Conservation (phyloP, 2,113 vertebrate genomes). For the Colius striatus region DNA sequence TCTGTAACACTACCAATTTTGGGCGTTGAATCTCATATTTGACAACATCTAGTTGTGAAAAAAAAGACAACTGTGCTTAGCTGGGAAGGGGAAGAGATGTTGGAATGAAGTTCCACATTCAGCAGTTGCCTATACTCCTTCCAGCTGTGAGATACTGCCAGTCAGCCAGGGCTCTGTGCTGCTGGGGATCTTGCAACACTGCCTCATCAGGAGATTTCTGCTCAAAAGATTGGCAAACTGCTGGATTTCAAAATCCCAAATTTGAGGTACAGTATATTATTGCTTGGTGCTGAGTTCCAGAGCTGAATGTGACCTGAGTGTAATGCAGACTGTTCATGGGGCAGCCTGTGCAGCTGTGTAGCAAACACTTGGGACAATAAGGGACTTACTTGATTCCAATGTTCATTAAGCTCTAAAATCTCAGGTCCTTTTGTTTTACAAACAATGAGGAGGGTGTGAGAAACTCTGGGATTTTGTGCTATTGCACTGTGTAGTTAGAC, state of each 20-base stretch:
- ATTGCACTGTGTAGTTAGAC: too few species aligned
- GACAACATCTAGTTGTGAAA: not conserved
- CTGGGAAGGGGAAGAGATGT: not conserved
- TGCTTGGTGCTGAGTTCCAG: fast-evolving
- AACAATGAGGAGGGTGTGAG: not conserved
- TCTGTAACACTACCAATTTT: not conserved
- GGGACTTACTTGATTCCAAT: not conserved
- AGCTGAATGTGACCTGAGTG: not conserved
- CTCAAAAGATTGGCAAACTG: not conserved
- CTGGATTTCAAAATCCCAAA: not conserved
- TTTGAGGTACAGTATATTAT: not conserved
- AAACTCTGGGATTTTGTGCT: not conserved
- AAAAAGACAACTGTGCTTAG: not conserved
- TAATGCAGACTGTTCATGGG: not conserved
- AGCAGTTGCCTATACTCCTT: not conserved
- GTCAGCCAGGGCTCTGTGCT: not conserved
- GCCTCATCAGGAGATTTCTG: not conserved
- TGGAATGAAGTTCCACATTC: not conserved
- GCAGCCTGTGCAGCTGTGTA: not conserved
- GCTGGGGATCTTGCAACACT: not conserved
- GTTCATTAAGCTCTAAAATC: not conserved
- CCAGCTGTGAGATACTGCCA: not conserved
- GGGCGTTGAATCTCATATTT: not conserved
- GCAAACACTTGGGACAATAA: fast-evolving
- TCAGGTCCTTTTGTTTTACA: not conserved